phyloP scores from a whole-genome alignment of 2,797 vertebrate species.

The Argya squamiceps region DNA sequence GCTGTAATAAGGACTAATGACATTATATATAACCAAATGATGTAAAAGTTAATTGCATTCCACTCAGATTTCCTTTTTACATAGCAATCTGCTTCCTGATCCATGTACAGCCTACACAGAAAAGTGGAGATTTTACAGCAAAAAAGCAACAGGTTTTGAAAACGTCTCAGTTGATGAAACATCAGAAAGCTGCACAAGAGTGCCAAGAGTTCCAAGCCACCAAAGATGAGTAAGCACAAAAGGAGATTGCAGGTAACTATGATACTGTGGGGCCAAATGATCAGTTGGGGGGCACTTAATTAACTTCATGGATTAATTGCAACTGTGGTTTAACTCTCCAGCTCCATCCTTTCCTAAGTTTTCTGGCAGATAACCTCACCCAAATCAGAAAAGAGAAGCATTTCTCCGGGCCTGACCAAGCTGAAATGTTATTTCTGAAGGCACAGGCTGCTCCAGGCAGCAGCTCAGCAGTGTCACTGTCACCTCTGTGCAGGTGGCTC shows the following conservation, averaged over 20 bases:
- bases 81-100: neutral
- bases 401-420: neutral
- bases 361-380: neutral
- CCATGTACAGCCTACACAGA: neutral
- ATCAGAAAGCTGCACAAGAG: neutral
- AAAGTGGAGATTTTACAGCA: neutral
- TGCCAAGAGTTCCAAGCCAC: neutral
- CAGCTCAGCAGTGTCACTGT: neutral
- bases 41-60: neutral
- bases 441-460: neutral
- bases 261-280: neutral
- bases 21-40: neutral
- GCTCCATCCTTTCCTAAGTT: neutral
- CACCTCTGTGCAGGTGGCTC: neutral
- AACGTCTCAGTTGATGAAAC: neutral
- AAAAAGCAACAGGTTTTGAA: neutral
- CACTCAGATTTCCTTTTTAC: conserved; percentile 9
- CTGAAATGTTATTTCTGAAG: neutral
- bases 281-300: neutral
- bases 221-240: neutral
- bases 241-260: neutral
- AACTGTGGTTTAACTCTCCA: neutral
- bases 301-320: neutral
- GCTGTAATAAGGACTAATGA: neutral
- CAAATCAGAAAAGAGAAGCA: neutral